Evolutionary conservation across 2,113 vertebrate genomes (phyloP), one percentile per base, ranked within the genome.

Genomic region (Pterocles gutturalis): DNA sequence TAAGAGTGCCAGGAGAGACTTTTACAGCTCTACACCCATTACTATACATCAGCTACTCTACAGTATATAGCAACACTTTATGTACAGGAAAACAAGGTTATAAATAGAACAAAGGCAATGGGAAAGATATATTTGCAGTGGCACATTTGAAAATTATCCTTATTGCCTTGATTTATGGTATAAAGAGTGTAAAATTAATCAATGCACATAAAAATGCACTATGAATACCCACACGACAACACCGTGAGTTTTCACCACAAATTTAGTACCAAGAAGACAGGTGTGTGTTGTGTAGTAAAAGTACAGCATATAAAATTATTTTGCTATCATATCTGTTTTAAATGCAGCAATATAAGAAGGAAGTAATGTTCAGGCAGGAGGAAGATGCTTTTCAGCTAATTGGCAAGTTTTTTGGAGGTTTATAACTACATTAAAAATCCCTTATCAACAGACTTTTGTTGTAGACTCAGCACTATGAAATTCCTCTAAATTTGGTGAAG

Each of bases 1-100:
- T 99, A 98, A 98, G 98, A 98, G 98, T 98, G 98, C 99, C 98
- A 98, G 98, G 98, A 99, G 98, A 98, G 98, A 98, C 97, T 98
- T 98, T 98, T 97, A 98, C 53, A 93, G 97, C 94, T 96, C 96
- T 95, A 85, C 95, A 91, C 96, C 97, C 97, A 98, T 98, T 98
- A 97, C 98, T 97, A 97, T 98, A 98, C 96, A 98, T 99, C 98
- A 98, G 97, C 95, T 95, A 92, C 95, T 97, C 94, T 85, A 62
- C 71, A 83, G 95, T 78, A 97, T 94, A 96, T 96, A 94, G 62
- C 93, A 84, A 98, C 95, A 95, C 96, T 98, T 98, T 97, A 97
- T 98, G 94, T 97, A 98, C 96, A 96, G 83, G 91, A 89, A 92
- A 97, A 96, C 94, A 84, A 90, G 90, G 91, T 89, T 96, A 97